Percentiles rank a stretch among this genome's conserved stretches.
These are phyloP conservation scores for Chloroceryle inda DNA, from an alignment of 2,797 vertebrate genomes.

Conservation along the genomic window DNA sequence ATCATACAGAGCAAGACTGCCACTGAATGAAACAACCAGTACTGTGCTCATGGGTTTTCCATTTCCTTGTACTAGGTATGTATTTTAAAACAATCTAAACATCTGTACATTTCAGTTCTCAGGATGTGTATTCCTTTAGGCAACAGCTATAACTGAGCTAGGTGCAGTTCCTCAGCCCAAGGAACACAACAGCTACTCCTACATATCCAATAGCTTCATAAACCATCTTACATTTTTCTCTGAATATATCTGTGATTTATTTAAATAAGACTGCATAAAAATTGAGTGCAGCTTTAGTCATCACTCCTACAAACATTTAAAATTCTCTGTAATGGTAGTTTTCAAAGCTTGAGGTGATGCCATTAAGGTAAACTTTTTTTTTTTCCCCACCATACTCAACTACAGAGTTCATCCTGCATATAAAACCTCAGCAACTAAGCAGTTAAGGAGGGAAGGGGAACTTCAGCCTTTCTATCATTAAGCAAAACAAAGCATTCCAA, in stretches of 20 bases:
- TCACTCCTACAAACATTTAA: neutral
- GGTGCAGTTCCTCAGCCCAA: neutral
- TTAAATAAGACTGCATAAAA: neutral
- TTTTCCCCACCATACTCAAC: neutral
- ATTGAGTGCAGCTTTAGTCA: neutral
- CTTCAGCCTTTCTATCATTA: neutral
- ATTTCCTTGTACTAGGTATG: neutral
- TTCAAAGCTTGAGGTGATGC: neutral
- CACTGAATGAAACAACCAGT: neutral
- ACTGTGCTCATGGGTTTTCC: neutral
- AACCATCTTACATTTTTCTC: neutral
- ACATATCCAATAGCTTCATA: neutral
- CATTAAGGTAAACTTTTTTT: neutral
- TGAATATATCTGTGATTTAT: neutral
- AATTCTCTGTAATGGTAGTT: neutral
- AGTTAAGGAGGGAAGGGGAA: neutral
- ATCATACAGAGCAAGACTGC: slow-evolving; percentile 6
- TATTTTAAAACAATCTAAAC: neutral
- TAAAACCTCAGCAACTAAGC: neutral
- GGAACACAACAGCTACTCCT: neutral
- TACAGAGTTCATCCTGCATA: neutral
- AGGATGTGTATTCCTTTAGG: neutral
- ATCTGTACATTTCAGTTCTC: neutral
- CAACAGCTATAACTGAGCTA: neutral
- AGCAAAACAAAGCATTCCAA: neutral